These are phyloP conservation scores for Ochropleura plecta DNA, from an alignment of 2,888 invertebrate species.

Conservation along the genomic window DNA sequence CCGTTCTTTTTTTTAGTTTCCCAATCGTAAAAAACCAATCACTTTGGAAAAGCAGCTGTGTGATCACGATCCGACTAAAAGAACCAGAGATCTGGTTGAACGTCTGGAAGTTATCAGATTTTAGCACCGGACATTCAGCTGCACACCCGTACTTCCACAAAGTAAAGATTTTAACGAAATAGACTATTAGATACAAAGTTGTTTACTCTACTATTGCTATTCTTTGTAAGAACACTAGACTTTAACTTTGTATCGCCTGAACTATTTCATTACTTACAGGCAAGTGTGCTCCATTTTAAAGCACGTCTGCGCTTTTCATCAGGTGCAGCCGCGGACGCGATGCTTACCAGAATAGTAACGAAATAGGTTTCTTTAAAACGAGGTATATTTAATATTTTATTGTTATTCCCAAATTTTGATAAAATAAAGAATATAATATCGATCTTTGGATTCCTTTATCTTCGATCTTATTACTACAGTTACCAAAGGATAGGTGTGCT, in stretches of 20 bases:
- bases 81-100: not conserved
- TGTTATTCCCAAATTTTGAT: not conserved
- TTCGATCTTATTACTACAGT: not conserved
- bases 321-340: conserved; percentile 23
- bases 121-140: conserved; percentile 15
- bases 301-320: conserved; percentile 52
- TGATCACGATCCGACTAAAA: conserved; percentile 4
- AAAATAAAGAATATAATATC: not conserved
- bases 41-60: not conserved
- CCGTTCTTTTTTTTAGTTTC: not conserved
- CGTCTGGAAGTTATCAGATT: conserved; percentile 26
- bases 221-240: conserved; percentile 33
- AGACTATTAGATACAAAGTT: conserved; percentile 38
- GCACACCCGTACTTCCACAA: conserved; percentile 5
- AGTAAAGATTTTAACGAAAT: conserved; percentile 26
- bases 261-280: conserved; percentile 27
- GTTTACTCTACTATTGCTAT: conserved; percentile 24
- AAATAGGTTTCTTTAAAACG: conserved; percentile 15
- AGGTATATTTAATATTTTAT: conserved; percentile 12
- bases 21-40: not conserved
- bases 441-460: not conserved
- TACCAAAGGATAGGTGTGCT: not conserved
- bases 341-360: conserved; percentile 37
- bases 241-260: conserved; percentile 28
- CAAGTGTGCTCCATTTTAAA: conserved; percentile 30